Evolutionary conservation across 2,113 vertebrate species (phyloP), one percentile per base, ranked within the genome.

Genomic region (Peromyscus polionotus): DNA sequence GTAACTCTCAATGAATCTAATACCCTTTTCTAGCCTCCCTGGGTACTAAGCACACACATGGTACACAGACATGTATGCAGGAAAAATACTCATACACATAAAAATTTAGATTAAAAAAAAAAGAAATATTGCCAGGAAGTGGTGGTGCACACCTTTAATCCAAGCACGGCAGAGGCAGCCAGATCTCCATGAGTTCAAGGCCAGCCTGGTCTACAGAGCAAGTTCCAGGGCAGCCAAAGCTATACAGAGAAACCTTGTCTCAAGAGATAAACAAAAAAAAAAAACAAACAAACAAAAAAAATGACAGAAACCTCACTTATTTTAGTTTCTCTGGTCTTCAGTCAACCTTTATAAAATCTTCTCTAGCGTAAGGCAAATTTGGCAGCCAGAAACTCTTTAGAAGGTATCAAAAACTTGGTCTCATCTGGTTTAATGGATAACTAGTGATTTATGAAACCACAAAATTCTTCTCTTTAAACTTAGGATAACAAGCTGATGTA

Each of bases 321-420:
- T 81, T 93, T 90, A 83, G 81, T n/a, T 68, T 96, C 3, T 95
- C 93, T 96, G 39, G 67, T 90, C 68, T 90, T 88, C 51, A 95
- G 16, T 65, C 14, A 94, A 93, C 65, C 83, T 95, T 95, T 93
- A 79, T 95, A 97, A 97, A 96, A 95, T 88, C 70, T 96, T 85
- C 14, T 36, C 39, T 75, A 42, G 22, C 75, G 20, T 48, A 92
- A 95, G 54, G 24, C 31, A 97, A 89, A 97, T 84, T n/a, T 65
- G 28, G 73, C 61, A 96, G 63, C 36, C 95, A 95, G 42, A 96
- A 45, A 88, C 24, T 86, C 31, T 91, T 96, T 54, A 93, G 57
- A 96, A 94, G 61, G 6, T 36, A 90, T 45, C 63, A 85, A 86
- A 96, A 94, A 36, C 57, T 59, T 93, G 17, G 26, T 84, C 70